Evolutionary conservation across 1,140 invertebrate species (phyloP).

Genomic region (Parapsyche elsis): DNA sequence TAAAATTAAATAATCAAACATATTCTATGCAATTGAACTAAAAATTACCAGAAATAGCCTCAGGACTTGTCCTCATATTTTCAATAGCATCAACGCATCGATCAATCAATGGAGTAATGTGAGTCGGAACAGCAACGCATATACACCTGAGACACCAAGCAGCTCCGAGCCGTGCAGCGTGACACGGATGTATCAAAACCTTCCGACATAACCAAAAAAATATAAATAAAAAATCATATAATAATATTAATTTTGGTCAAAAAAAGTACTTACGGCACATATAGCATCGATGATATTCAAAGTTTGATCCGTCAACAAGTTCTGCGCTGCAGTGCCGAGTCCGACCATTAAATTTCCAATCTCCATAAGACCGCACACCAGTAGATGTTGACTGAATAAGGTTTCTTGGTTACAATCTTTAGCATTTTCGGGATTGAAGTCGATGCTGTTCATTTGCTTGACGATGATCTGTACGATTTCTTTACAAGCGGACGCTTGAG

Average conservation of each 20-base stretch:
- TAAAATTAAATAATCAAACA: constrained; percentile 27
- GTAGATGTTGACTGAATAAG: constrained; percentile 91
- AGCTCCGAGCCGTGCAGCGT: constrained; percentile 89
- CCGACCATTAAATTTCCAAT: constrained; percentile 86
- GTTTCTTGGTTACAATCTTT: constrained; percentile 90
- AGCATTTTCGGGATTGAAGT: constrained; percentile 90
- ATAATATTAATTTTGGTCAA: constrained; percentile 17
- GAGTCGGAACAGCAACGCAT: constrained; percentile 91
- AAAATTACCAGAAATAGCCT: constrained; percentile 83
- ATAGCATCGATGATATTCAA: constrained; percentile 75
- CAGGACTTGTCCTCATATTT: constrained; percentile 89
- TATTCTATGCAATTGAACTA: neutral
- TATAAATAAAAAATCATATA: constrained; percentile 61
- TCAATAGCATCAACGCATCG: constrained; percentile 88
- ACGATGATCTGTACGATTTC: constrained; percentile 92
- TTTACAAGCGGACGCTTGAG: constrained; percentile 94
- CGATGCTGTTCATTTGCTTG: constrained; percentile 95
- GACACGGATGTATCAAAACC: constrained; percentile 92
- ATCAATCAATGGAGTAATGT: constrained; percentile 93
- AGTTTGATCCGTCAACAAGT: constrained; percentile 87
- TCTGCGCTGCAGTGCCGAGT: constrained; percentile 91
- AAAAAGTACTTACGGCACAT: constrained; percentile 64
- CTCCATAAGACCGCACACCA: constrained; percentile 95
- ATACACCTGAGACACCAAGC: constrained; percentile 93
- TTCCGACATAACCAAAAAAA: constrained; percentile 60